Percentiles rank a stretch among this genome's conserved stretches.
Evolutionary conservation across 2,888 invertebrate species (phyloP).

Genomic region (Subacronicta megacephala): DNA sequence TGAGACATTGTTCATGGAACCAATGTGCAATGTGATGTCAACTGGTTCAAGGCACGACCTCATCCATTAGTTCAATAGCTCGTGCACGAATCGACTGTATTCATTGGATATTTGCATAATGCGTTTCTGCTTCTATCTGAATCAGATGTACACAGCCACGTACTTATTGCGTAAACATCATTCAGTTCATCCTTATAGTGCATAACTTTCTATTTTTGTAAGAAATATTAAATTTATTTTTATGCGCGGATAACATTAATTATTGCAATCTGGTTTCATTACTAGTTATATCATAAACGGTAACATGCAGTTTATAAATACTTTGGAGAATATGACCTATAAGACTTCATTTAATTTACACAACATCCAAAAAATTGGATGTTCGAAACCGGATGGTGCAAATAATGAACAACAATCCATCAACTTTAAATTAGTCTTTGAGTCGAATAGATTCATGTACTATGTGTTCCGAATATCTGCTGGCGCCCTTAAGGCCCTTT

Average conservation of each 20-base stretch:
- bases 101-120: conserved; percentile 32
- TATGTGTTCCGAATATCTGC: conserved; percentile 62
- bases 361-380: too few species aligned
- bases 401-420: conserved; percentile 34
- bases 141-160: conserved; percentile 1
- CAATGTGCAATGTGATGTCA: conserved; percentile 73
- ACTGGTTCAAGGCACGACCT: conserved; percentile 81
- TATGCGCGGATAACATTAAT: too few species aligned
- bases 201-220: too few species aligned
- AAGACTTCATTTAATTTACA: too few species aligned
- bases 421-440: conserved; percentile 47
- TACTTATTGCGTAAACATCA: neutral
- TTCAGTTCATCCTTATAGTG: neutral
- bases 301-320: too few species aligned
- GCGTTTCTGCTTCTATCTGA: conserved; percentile 16
- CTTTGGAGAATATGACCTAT: too few species aligned
- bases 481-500: conserved; percentile 80
- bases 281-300: conserved; percentile 26
- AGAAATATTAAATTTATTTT: too few species aligned
- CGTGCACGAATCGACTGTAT: conserved; percentile 57
- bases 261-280: too few species aligned
- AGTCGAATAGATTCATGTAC: conserved; percentile 27
- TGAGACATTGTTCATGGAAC: conserved; percentile 63
- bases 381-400: conserved; percentile 22
- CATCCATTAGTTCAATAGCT: conserved; percentile 78